Evolutionary conservation across 2,113 vertebrate genomes (phyloP).

Genomic region (Protobothrops flavoviridis): DNA sequence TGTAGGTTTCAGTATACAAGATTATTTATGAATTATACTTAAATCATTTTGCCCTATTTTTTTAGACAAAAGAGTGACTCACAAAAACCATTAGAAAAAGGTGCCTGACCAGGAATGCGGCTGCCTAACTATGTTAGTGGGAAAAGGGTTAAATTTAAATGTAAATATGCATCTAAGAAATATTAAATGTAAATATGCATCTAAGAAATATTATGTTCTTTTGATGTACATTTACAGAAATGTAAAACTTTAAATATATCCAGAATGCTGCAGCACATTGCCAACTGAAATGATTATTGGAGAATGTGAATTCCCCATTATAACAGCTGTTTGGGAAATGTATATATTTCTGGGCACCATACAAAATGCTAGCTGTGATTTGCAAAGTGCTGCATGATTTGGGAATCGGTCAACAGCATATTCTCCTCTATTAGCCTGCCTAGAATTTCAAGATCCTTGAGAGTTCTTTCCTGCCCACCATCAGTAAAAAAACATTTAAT

Average conservation of each 20-base stretch:
- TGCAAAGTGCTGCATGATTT: not conserved
- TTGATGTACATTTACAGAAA: not conserved
- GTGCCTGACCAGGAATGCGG: not conserved
- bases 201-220: not conserved
- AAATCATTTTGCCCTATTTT: not conserved
- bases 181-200: not conserved
- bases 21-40: not conserved
- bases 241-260: not conserved
- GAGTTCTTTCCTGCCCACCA: not conserved
- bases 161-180: not conserved
- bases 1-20: conserved; percentile 32
- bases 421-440: not conserved
- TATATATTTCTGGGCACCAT: not conserved
- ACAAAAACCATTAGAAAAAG: not conserved
- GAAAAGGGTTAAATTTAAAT: not conserved
- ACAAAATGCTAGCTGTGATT: not conserved
- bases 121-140: not conserved
- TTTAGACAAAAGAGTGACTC: not conserved
- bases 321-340: not conserved
- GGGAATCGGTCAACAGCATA: not conserved
- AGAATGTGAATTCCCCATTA: not conserved
- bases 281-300: not conserved
- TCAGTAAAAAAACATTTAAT: not conserved
- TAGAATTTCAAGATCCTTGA: not conserved
- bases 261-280: not conserved